Evolutionary conservation across 1,140 invertebrate species (phyloP), one percentile per base, ranked within the genome.

Genomic region (Drosophila nasuta): DNA sequence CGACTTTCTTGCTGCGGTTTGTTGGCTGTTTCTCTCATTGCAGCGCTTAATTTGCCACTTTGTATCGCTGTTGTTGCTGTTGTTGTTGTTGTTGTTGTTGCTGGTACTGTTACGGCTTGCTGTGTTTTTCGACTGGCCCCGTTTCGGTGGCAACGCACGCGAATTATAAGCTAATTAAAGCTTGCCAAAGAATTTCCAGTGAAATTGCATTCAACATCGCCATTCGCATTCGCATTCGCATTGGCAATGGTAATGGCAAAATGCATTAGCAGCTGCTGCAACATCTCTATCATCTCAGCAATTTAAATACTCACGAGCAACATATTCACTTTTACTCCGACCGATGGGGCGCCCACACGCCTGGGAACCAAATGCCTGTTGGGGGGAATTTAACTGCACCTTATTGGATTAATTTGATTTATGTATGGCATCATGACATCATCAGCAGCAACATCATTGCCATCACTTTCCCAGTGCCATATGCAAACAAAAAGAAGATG

Each of bases 331-430:
- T 68, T 76, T 72, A 72, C 68, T 60, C 25, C 43, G 13, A 58
- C 20, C 20, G 20, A 25, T 25, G 7, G 17, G 66, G 67, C 72
- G 60, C 68, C 64, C 70, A 79, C 66, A 67, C 20, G 72, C 77
- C 72, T 86, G 82, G 83, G 82, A 88, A 88, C 69, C 77, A 20
- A 10, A 63, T 60, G 52, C 5, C 56, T 68, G 81, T 75, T 89
- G 83, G 77, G 74, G 83, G 77, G 74, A 87, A 80, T 63, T 41
- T 38, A 8, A 49, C 67, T 43, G 59, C 64, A 65, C 46, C 75
- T 89, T 83, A 89, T 88, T 88, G 86, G 78, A 49, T 89, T 85
- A 78, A 75, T 88, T 85, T 88, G 85, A 88, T 89, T 85, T 79
- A 89, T 88, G 48, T 79, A 76, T 89, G 45, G 71, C 54, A 58